Percentiles rank a stretch among this genome's conserved stretches.
These are phyloP conservation scores for Graptemys geographica DNA, from an alignment of 2,797 vertebrate species.

Conservation along the genomic window DNA sequence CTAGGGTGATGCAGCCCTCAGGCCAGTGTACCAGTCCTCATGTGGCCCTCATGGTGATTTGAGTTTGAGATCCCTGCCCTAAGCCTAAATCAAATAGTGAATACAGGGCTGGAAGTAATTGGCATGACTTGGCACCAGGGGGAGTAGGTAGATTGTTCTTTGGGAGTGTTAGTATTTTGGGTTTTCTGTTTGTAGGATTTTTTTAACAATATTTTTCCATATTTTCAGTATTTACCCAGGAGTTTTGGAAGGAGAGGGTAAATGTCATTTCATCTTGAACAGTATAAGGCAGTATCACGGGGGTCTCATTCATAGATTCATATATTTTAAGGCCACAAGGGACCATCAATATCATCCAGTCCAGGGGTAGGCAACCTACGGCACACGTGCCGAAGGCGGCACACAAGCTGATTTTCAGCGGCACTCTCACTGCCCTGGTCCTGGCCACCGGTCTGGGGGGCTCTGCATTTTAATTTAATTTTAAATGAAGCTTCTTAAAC, in stretches of 20 bases:
- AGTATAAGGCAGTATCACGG: neutral
- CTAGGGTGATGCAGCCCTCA: too few relatives aligned
- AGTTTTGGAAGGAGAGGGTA: neutral
- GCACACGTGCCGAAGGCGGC: too few relatives aligned
- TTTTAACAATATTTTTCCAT: neutral
- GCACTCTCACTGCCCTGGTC: too few relatives aligned
- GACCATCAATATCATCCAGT: neutral
- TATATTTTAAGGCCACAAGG: neutral
- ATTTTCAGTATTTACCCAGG: neutral
- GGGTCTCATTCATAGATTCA: neutral
- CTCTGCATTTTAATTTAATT: too few relatives aligned
- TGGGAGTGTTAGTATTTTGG: neutral
- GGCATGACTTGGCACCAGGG: conserved; percentile 49
- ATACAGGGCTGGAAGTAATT: conserved; percentile 20
- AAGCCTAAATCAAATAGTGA: neutral
- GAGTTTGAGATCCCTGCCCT: too few relatives aligned
- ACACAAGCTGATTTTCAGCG: too few relatives aligned
- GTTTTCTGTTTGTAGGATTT: fast-evolving
- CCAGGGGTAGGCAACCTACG: too few relatives aligned
- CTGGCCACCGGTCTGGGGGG: too few relatives aligned
- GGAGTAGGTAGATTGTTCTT: conserved; percentile 48
- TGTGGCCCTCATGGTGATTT: too few relatives aligned
- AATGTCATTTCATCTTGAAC: neutral
- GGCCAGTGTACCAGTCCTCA: too few relatives aligned
- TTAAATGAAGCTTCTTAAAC: too few relatives aligned